Evolutionary conservation across 2,888 invertebrate species (phyloP), one percentile per base, ranked within the genome.

Genomic region (Synanthedon formicaeformis): DNA sequence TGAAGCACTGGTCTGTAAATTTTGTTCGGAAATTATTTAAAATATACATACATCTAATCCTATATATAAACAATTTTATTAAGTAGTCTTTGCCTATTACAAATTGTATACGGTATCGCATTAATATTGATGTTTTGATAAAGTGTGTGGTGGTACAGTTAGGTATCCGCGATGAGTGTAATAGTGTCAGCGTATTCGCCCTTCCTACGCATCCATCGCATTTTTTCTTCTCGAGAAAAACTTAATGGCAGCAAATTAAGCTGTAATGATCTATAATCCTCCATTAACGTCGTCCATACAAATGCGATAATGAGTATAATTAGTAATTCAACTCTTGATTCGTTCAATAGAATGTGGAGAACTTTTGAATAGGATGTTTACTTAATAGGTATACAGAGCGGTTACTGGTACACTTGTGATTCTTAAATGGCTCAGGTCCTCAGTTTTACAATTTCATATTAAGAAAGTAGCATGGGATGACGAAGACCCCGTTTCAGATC

Each of bases 111-210:
- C 66, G 70, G 69, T 78, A 71, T 73, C 72, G 71, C 65, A 45
- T 45, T 8, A 45, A 14, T 34, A 34, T 34, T 34, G 34, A 34
- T 34, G 34, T 34, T 34, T 34, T 34, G 34, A 66, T 71, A 65
- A 71, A 69, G 61, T 62, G 66, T 65, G 59, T 61, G 61, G 57
- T 61, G 61, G 68, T 77, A 81, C 80, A 80, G 82, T 83, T 84
- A 83, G 81, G 78, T 81, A 82, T 81, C 78, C 74, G 67, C 73
- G 66, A 68, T 65, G 64, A 34, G 41, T 50, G 45, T 14, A n/a
- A 45, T 45, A n/a, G 45, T 13, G 13, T 45, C 45, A n/a, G 45
- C 6, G 13, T 45, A n/a, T 45, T 45, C 45, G 45, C 13, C 45
- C 13, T 13, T 4, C 13, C 45, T 45, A 45, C 14, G 45, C 45